A percentile compares a stretch with the other conserved stretches of the same genome.
These are phyloP conservation scores for Mythimna impura DNA, from an alignment of 2,888 invertebrate genomes.

Conservation along the genomic window DNA sequence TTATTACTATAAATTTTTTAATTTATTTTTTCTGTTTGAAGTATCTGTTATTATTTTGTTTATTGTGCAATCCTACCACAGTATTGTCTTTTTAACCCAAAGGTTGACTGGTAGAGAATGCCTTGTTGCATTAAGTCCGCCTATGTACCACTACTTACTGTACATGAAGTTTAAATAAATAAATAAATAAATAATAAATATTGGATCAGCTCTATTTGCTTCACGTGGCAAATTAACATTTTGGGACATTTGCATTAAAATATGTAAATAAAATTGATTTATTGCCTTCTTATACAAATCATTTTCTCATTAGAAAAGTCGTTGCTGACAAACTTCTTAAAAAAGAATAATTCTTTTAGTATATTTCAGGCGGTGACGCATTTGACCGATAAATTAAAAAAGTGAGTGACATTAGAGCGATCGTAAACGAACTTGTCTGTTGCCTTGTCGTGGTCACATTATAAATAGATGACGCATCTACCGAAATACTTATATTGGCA, in stretches of 20 bases:
- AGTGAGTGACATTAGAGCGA: constrained; percentile 74
- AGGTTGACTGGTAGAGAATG: too few relatives aligned
- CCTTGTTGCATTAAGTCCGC: too few relatives aligned
- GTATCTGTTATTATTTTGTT: too few relatives aligned
- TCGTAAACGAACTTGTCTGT: constrained; percentile 76
- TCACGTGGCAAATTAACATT: not conserved
- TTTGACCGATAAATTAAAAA: constrained; percentile 69
- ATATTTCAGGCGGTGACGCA: constrained; percentile 66
- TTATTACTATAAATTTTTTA: too few relatives aligned
- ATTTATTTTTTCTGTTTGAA: too few relatives aligned
- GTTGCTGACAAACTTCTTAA: constrained; percentile 11
- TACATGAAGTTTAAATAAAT: too few relatives aligned
- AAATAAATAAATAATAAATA: too few relatives aligned
- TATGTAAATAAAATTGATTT: not conserved
- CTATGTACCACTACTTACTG: too few relatives aligned
- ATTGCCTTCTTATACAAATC: not conserved
- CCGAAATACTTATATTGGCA: constrained; percentile 78
- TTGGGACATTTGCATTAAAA: not conserved
- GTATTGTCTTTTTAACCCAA: too few relatives aligned
- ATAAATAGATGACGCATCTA: constrained; percentile 83
- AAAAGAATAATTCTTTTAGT: constrained; percentile 27
- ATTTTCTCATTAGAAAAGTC: constrained; percentile 1
- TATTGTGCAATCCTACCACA: too few relatives aligned
- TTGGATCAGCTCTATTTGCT: not conserved
- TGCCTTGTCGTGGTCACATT: constrained; percentile 77